Percentiles rank a stretch among this genome's conserved stretches.
phyloP scores from a whole-genome alignment of 2,888 invertebrate genomes.

The Sepioteuthis lessoniana region DNA sequence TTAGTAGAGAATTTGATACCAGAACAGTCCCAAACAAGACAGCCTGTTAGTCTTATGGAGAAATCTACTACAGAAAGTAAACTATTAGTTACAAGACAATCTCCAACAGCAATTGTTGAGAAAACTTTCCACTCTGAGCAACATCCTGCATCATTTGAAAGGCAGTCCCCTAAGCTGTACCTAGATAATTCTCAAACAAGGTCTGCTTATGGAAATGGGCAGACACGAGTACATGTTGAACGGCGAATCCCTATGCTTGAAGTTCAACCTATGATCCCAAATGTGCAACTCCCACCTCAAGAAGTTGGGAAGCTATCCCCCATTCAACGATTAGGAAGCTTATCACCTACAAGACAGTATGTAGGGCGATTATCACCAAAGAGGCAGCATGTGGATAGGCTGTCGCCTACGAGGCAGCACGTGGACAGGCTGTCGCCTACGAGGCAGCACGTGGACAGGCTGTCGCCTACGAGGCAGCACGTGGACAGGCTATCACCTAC shows the following conservation, averaged over 20 bases:
- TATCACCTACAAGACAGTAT: background rate
- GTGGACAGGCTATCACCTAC: slow-evolving; percentile 15
- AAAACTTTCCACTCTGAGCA: slow-evolving; percentile 13
- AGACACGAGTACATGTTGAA: background rate
- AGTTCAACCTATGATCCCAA: slow-evolving; percentile 24
- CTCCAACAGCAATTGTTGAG: slow-evolving; percentile 14
- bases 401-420: background rate
- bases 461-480: background rate
- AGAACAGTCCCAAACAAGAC: background rate
- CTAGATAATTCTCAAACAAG: slow-evolving; percentile 35
- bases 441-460: background rate
- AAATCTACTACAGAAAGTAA: background rate
- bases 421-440: background rate
- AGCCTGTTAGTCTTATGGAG: background rate
- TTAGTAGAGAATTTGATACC: background rate
- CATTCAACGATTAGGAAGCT: background rate
- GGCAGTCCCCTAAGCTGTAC: background rate
- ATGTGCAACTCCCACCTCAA: background rate
- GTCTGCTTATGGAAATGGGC: background rate
- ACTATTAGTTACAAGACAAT: background rate
- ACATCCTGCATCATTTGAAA: background rate
- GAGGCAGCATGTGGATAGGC: background rate
- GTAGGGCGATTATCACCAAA: background rate
- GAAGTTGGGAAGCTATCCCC: slow-evolving; percentile 23
- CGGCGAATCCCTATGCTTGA: background rate